Evolutionary conservation across 2,113 vertebrate genomes (phyloP).

Genomic region (Chionodraco myersi): DNA sequence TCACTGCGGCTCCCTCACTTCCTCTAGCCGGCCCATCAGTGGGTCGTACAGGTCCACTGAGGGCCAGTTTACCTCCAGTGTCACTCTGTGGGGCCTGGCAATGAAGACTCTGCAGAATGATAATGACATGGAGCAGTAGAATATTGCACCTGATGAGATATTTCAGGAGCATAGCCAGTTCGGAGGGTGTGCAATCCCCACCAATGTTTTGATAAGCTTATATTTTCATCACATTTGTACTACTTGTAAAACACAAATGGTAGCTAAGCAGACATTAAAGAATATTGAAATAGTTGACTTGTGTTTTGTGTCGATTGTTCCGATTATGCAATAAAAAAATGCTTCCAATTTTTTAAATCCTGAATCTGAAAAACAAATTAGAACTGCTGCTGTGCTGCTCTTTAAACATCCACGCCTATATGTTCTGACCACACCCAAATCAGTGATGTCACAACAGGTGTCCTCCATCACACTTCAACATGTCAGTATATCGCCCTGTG

Average conservation of each 20-base stretch:
- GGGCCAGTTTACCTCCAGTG: conserved; percentile 91
- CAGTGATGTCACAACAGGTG: not conserved
- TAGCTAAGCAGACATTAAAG: not conserved
- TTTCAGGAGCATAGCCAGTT: not conserved
- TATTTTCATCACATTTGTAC: not conserved
- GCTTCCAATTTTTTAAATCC: not conserved
- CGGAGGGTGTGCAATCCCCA: not conserved
- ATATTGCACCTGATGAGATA: not conserved
- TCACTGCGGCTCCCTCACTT: conserved; percentile 74
- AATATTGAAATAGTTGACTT: not conserved
- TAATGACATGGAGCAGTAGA: conserved; percentile 88
- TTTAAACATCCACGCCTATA: not conserved
- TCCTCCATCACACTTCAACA: not conserved
- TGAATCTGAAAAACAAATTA: not conserved
- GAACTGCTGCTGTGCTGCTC: not conserved
- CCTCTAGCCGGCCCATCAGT: conserved; percentile 67
- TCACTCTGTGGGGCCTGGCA: conserved; percentile 92
- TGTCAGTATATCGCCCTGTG: not conserved
- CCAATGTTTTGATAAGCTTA: not conserved
- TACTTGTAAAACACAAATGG: not conserved
- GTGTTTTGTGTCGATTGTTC: not conserved
- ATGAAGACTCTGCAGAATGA: conserved; percentile 96
- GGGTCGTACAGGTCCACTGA: conserved; percentile 80
- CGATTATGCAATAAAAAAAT: not conserved
- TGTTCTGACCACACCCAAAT: not conserved